phyloP scores from a whole-genome alignment of 30 jellyfish, hydroid and myxozoan genomes.

The Turritopsis rubra region DNA sequence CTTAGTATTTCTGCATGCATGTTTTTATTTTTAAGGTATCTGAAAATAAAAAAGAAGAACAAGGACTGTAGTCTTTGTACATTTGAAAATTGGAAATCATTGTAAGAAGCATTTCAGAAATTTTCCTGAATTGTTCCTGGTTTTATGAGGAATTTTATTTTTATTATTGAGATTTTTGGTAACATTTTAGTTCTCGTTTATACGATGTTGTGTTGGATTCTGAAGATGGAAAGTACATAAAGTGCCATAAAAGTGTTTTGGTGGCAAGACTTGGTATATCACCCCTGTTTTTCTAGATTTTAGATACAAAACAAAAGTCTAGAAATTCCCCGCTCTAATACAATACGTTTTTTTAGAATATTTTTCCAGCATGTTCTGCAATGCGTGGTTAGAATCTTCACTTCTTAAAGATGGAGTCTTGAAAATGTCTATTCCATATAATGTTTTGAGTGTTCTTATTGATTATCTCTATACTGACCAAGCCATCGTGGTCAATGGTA shows the following conservation, averaged over 20 bases:
- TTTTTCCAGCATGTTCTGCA: conserved; percentile 54
- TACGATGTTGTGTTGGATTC: conserved; percentile 51
- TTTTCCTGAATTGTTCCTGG: too few relatives aligned
- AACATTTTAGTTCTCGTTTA: conserved; percentile 8
- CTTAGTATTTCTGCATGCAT: neutral
- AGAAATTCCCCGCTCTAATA: too few relatives aligned
- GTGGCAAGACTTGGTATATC: conserved; percentile 58
- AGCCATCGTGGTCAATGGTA: conserved; percentile 42
- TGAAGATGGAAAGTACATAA: conserved; percentile 39
- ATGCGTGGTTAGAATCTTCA: conserved; percentile 61
- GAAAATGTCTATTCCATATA: conserved; percentile 52
- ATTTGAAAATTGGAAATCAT: conserved; percentile 6
- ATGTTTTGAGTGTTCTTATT: conserved; percentile 36
- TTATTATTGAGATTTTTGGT: neutral
- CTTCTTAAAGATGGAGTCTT: conserved; percentile 24
- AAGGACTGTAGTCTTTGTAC: neutral
- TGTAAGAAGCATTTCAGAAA: neutral
- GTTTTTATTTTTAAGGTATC: neutral
- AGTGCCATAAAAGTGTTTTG: conserved; percentile 69
- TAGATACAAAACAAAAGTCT: too few relatives aligned
- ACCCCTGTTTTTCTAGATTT: too few relatives aligned
- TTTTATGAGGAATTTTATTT: too few relatives aligned
- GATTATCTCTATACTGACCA: conserved; percentile 68
- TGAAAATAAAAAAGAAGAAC: neutral
- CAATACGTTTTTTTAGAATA: conserved; percentile 44